These are phyloP conservation scores for Cheilosia pagana DNA, from an alignment of 2,888 invertebrate species.

Conservation along the genomic window DNA sequence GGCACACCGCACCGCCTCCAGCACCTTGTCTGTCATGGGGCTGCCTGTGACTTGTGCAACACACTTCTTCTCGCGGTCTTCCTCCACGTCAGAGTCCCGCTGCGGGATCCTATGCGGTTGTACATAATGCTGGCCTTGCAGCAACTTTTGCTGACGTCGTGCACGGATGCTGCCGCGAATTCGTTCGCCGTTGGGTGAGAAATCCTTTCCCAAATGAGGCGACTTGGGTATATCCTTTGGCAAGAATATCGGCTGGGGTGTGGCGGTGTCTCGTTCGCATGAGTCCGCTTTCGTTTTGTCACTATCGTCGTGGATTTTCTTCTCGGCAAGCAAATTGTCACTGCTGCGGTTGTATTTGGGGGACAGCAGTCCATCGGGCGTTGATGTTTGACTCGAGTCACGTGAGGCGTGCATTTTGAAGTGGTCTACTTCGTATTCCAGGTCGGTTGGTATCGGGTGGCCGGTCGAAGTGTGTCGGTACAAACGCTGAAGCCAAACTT, in stretches of 20 bases:
- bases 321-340: conserved; percentile 80
- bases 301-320: conserved; percentile 51
- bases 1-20: conserved; percentile 80
- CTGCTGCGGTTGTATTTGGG: conserved; percentile 82
- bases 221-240: conserved; percentile 82
- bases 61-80: conserved; percentile 23
- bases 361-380: conserved; percentile 81
- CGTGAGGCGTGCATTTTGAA: conserved; percentile 85
- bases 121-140: conserved; percentile 41
- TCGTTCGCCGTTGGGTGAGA: conserved; percentile 83
- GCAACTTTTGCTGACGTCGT: conserved; percentile 79
- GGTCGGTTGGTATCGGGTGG: conserved; percentile 86
- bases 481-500: conserved; percentile 93
- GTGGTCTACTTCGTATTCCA: conserved; percentile 90
- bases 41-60: conserved; percentile 25
- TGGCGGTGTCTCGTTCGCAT: conserved; percentile 1
- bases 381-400: conserved; percentile 82
- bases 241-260: conserved; percentile 67
- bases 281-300: conserved; percentile 27
- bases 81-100: conserved; percentile 65
- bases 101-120: conserved; percentile 56
- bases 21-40: conserved; percentile 79
- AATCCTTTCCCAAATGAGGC: conserved; percentile 83
- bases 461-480: conserved; percentile 89
- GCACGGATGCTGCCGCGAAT: conserved; percentile 83